Evolutionary conservation across 2,888 invertebrate species (phyloP).

Genomic region (Lomographa bimaculata): DNA sequence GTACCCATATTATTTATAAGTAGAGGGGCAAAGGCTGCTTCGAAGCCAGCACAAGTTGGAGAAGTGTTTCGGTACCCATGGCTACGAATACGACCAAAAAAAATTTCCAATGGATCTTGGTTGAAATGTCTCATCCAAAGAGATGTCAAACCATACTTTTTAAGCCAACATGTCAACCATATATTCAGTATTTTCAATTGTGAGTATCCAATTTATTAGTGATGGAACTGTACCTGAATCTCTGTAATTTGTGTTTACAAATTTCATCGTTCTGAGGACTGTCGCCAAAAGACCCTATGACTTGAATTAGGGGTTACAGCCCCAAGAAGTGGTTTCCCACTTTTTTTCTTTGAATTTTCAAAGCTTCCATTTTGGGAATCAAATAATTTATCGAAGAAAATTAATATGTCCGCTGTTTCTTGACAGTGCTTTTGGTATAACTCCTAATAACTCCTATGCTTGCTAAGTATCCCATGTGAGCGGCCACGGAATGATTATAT

Average conservation of each 20-base stretch:
- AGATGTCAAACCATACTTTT: slow-evolving; percentile 7
- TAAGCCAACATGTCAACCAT: neutral
- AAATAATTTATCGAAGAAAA: neutral
- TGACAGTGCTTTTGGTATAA: too few species aligned
- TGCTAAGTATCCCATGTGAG: too few species aligned
- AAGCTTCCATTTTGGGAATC: neutral
- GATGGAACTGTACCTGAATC: neutral
- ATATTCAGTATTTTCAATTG: slow-evolving; percentile 3
- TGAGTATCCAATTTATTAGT: neutral
- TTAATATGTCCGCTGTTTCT: neutral
- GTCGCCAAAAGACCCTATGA: neutral
- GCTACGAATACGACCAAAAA: slow-evolving; percentile 12
- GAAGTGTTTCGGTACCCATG: slow-evolving; percentile 13
- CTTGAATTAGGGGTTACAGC: neutral
- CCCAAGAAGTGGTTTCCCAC: neutral
- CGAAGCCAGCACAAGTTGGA: slow-evolving; percentile 12
- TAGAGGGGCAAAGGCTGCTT: slow-evolving; percentile 10
- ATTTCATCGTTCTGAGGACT: neutral
- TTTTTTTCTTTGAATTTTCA: slow-evolving; percentile 1
- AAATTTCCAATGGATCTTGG: slow-evolving; percentile 6
- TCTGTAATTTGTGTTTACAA: neutral
- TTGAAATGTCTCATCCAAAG: slow-evolving; percentile 10
- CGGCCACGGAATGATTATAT: too few species aligned
- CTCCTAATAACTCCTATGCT: too few species aligned
- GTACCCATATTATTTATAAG: slow-evolving; percentile 17